Evolutionary conservation across 2,113 vertebrate genomes (phyloP), one percentile per base, ranked within the genome.

Genomic region (Cheirogaleus medius): DNA sequence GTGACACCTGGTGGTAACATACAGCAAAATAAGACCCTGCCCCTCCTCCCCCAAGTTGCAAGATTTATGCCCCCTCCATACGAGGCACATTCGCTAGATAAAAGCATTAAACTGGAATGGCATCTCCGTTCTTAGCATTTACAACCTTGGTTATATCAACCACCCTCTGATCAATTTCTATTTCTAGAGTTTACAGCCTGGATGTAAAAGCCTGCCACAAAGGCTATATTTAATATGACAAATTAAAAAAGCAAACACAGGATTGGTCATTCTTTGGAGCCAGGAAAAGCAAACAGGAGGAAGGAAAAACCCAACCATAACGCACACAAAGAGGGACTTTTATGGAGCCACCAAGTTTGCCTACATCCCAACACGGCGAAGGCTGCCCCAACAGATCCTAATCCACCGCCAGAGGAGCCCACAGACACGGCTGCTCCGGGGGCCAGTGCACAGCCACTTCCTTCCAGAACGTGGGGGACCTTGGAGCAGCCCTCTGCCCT

Each of bases 181-280:
- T 98, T 98, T 98, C 96, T 94, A 90, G 94, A 97, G 97, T 98
- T 98, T 98, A 98, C 83, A 94, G 96, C 97, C 87, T 95, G 76
- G 94, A 97, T 85, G 95, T 98, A 97, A 98, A 98, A 97, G 96
- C 95, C 94, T 97, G 97, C 96, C 97, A 97, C 80, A 64, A 97
- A 98, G 95, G 97, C 96, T 97, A 69, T 97, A 97, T 98, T 98
- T 98, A 98, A 97, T 92, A 95, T 25, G 90, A 97, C 97, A 97
- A 97, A 98, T 98, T 98, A 96, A 98, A 98, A 98, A 97, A 97
- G 93, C 93, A 98, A 97, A 97, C 94, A 97, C n/a, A 85, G 94
- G 29, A 74, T 87, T 94, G 96, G 94, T 74, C 97, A 97, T 90
- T 94, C 94, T 94, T 93, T 80, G 69, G 78, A 97, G 86, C 39